Conservation (phyloP, 2,113 vertebrate species). For the Tachuris rubrigastra region DNA sequence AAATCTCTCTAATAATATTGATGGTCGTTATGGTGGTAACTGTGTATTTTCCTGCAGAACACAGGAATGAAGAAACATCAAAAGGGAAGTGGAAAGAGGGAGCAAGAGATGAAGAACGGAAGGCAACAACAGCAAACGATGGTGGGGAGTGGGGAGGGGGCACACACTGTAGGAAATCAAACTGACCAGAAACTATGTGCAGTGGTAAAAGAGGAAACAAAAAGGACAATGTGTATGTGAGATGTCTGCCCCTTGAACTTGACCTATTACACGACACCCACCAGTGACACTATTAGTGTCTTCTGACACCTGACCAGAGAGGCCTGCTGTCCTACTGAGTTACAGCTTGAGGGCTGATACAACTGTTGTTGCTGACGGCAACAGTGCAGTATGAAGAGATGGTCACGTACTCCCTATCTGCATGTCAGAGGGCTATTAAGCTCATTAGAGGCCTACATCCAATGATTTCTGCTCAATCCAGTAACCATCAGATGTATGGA, state of each 20-base stretch:
- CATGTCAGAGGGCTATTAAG: background rate
- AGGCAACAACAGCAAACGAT: background rate
- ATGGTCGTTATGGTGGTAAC: background rate
- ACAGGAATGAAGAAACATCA: background rate
- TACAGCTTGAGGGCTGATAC: background rate
- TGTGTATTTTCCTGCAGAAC: background rate
- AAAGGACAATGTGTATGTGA: background rate
- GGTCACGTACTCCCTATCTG: background rate
- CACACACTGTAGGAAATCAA: background rate
- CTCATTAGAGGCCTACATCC: background rate
- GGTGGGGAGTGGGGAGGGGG: accelerated
- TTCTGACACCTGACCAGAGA: background rate
- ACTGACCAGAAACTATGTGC: background rate
- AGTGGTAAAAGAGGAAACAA: background rate
- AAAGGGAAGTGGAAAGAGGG: background rate
- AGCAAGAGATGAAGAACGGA: background rate
- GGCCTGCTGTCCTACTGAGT: background rate
- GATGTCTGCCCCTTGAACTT: background rate
- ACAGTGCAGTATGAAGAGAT: background rate
- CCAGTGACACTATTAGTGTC: background rate
- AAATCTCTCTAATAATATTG: background rate
- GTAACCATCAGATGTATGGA: background rate
- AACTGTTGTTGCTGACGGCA: background rate
- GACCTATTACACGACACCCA: background rate
- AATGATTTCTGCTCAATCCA: background rate